A percentile compares a stretch with the other conserved stretches of the same genome.
These are phyloP conservation scores for Podarcis lilfordi DNA, from an alignment of 2,797 vertebrate species.

Conservation along the genomic window DNA sequence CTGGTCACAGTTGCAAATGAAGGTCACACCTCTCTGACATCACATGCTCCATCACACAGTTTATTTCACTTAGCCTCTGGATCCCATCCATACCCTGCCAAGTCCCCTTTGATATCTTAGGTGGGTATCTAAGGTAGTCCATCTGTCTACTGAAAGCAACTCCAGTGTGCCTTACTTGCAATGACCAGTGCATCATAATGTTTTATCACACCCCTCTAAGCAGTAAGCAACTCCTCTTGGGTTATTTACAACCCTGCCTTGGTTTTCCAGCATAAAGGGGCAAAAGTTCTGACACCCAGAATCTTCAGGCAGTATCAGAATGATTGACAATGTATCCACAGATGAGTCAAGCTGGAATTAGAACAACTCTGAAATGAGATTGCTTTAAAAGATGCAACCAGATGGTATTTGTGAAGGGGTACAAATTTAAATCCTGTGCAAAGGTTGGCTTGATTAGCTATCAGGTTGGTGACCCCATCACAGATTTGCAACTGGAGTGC, in stretches of 20 bases:
- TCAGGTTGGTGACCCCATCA: neutral
- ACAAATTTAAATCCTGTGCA: neutral
- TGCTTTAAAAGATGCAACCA: neutral
- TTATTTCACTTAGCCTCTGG: neutral
- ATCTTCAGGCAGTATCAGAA: neutral
- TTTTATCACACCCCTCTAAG: neutral
- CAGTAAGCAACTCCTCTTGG: neutral
- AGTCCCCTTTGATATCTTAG: neutral
- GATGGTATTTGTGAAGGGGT: neutral
- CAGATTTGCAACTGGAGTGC: neutral
- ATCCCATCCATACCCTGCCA: neutral
- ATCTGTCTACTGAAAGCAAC: neutral
- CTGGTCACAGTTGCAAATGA: neutral
- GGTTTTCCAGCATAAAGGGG: neutral
- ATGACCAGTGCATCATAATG: no score
- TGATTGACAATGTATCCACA: neutral
- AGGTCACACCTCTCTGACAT: neutral
- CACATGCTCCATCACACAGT: neutral
- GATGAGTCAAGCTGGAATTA: neutral
- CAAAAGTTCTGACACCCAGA: no score
- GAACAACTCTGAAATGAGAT: neutral
- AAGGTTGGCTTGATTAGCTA: neutral
- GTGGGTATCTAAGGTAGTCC: no score
- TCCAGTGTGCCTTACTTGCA: neutral
- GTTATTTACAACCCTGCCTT: neutral